These are phyloP conservation scores for Drosophila saltans DNA, from an alignment of 1,140 invertebrate genomes.

Conservation along the genomic window DNA sequence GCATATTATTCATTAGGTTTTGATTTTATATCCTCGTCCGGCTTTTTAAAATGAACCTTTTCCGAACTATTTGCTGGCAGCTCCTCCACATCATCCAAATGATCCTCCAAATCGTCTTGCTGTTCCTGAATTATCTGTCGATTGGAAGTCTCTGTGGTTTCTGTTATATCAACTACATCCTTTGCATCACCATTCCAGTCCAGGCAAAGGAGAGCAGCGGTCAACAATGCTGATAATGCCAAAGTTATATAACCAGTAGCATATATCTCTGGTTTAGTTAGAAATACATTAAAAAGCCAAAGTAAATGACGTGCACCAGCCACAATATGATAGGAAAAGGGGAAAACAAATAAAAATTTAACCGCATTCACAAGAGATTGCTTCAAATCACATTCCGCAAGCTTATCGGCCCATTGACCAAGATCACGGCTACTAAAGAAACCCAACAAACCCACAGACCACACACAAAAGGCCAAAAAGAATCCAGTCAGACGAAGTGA, in stretches of 20 bases:
- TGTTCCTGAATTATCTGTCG: background rate
- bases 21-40: background rate
- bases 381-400: conserved; percentile 84
- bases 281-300: conserved; percentile 88
- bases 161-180: conserved; percentile 31
- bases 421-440: conserved; percentile 84
- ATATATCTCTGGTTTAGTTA: conserved; percentile 88
- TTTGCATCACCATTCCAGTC: conserved; percentile 15
- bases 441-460: conserved; percentile 84
- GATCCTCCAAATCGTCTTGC: background rate
- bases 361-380: conserved; percentile 80
- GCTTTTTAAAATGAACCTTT: background rate
- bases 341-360: conserved; percentile 85
- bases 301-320: conserved; percentile 88
- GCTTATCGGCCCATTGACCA: conserved; percentile 83
- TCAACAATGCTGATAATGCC: conserved; percentile 53
- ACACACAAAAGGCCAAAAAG: conserved; percentile 84
- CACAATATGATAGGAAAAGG: conserved; percentile 87
- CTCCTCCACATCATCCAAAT: background rate
- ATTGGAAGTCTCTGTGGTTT: background rate
- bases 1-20: background rate
- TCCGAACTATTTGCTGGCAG: background rate
- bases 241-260: conserved; percentile 87
- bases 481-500: conserved; percentile 91
- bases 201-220: conserved; percentile 22